Conservation (phyloP, 2,888 invertebrate species). For the Torymus auratus region DNA sequence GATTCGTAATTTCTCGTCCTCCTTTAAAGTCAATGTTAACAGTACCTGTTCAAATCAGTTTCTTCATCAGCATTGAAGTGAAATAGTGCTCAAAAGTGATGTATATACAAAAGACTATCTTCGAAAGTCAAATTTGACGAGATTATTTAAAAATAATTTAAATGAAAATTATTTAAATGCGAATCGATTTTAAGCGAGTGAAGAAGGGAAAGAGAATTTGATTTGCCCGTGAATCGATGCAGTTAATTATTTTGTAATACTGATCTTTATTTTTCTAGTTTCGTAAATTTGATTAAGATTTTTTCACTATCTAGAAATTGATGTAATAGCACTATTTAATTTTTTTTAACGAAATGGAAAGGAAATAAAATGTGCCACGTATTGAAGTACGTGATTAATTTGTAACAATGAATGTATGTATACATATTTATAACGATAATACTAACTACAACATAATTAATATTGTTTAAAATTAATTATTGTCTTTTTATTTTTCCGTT, state of each 20-base stretch:
- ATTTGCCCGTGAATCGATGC: slow-evolving; percentile 37
- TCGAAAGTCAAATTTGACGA: slow-evolving; percentile 30
- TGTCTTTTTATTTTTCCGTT: slow-evolving; percentile 51
- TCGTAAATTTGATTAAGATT: slow-evolving; percentile 22
- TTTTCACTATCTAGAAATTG: slow-evolving; percentile 32
- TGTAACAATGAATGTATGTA: slow-evolving; percentile 55
- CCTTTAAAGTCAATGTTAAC: slow-evolving; percentile 44
- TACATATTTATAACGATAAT: slow-evolving; percentile 54
- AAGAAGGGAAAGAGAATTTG: slow-evolving; percentile 28
- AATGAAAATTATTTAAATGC: slow-evolving; percentile 28
- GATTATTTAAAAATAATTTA: slow-evolving; percentile 17
- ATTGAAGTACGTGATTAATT: slow-evolving; percentile 49
- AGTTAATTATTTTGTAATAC: slow-evolving; percentile 26
- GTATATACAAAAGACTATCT: slow-evolving; percentile 43
- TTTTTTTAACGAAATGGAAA: slow-evolving; percentile 24
- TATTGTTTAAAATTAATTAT: slow-evolving; percentile 54
- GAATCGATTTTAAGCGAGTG: slow-evolving; percentile 43
- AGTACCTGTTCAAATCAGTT: slow-evolving; percentile 53
- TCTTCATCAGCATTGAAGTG: slow-evolving; percentile 33
- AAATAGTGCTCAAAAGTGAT: slow-evolving; percentile 39
- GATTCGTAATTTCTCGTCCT: slow-evolving; percentile 45
- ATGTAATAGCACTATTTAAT: slow-evolving; percentile 52
- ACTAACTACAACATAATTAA: slow-evolving; percentile 49
- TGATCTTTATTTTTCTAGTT: slow-evolving; percentile 28
- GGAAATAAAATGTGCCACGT: slow-evolving; percentile 38